Evolutionary conservation across 2,113 vertebrate genomes (phyloP), one percentile per base, ranked within the genome.

Genomic region (Hassar affinis): DNA sequence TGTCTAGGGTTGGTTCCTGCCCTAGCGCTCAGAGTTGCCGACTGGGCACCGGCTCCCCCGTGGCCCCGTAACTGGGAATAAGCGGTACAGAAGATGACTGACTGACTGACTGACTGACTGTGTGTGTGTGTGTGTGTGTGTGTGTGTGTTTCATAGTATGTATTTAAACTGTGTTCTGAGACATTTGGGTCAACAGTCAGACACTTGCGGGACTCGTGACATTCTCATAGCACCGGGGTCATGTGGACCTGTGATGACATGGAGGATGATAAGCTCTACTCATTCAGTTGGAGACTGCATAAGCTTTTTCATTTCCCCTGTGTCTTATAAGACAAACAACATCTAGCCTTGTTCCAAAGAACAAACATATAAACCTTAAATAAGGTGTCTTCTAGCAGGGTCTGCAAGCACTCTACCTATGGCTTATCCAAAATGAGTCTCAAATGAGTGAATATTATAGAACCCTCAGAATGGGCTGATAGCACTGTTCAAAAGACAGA

Each of bases 341-440:
- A 57, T 72, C 66, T 30, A 52, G 20, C 22, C 64, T 30, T 61
- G 54, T 17, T 74, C 2, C 54, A 72, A 25, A 59, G 52, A n/a
- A 49, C 52, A 74, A 74, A 59, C 52, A 71, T 57, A 72, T 71
- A 56, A 17, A 14, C 45, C 51, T 56, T 18, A 64, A 79, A 79
- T 51, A 79, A 18, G 15, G 49, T 56, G 2, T 64, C 3, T 47
- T 47, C 7, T 10, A 77, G 54, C n/a, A 30, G 72, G 25, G 15
- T 4, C 68, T 14, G n/a, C 22, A 72, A 72, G 20, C 38, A 6
- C 42, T n/a, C n/a, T 4, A 25, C 38, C 20, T 25, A 2, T 27
- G 4, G 8, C 14, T 25, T n/a, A 71, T 71, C 18, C 9, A 68
- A 68, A 35, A 18, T 7, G 38, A 22, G 38, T 45, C 10, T 64